These are phyloP conservation scores for Oxytorus armatus DNA, from an alignment of 2,888 invertebrate genomes.

Conservation along the genomic window DNA sequence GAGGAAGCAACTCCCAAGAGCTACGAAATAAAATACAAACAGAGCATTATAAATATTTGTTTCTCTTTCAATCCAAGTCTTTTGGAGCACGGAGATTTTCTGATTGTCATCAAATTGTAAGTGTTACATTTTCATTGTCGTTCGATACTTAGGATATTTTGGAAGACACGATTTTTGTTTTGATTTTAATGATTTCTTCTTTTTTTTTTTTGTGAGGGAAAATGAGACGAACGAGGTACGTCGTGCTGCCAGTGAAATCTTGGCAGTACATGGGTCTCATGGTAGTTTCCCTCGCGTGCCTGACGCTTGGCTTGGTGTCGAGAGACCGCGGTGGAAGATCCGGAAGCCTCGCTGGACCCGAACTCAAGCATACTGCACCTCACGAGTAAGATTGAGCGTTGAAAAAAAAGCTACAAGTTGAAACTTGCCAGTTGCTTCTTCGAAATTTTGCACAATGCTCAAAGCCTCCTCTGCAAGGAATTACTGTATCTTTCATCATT, in stretches of 20 bases:
- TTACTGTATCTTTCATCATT: no score
- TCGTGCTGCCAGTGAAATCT: constrained; percentile 80
- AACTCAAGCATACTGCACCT: constrained; percentile 79
- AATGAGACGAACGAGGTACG: constrained; percentile 80
- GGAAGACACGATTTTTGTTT: background rate
- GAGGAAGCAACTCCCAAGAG: constrained; percentile 69
- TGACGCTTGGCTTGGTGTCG: constrained; percentile 80
- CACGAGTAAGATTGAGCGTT: constrained; percentile 77
- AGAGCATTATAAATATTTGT: background rate
- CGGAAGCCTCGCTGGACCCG: constrained; percentile 80
- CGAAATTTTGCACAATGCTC: no score
- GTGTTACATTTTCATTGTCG: background rate
- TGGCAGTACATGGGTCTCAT: constrained; percentile 81
- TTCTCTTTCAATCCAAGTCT: background rate
- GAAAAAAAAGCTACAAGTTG: no score
- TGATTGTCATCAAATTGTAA: constrained; percentile 17
- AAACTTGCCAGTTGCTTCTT: no score
- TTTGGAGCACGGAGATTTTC: constrained; percentile 5
- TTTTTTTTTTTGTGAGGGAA: no score
- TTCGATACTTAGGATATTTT: constrained; percentile 8
- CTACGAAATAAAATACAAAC: constrained; percentile 42
- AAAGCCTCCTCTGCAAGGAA: no score
- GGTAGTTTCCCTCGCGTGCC: constrained; percentile 80
- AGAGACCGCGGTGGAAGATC: constrained; percentile 81
- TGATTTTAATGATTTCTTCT: background rate